phyloP scores from a whole-genome alignment of 2,888 invertebrate species.

The Parnassius apollo region DNA sequence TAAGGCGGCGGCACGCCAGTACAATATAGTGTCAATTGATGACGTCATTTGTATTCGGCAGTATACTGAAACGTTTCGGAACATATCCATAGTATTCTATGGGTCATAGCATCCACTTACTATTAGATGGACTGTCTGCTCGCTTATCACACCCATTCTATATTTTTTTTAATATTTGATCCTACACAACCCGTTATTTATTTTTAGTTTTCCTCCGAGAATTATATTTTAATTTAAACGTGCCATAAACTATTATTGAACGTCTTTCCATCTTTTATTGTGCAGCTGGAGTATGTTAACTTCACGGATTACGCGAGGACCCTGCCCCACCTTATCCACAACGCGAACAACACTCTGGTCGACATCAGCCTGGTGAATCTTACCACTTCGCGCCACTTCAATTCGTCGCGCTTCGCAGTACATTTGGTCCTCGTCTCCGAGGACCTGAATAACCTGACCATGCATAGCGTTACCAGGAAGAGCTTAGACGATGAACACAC shows the following conservation, averaged over 20 bases:
- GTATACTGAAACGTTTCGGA: too few species aligned
- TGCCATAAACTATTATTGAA: too few species aligned
- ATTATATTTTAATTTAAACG: background rate
- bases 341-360: constrained; percentile 83
- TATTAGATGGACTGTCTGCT: too few species aligned
- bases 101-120: too few species aligned
- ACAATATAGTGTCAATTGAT: too few species aligned
- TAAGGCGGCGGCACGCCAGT: too few species aligned
- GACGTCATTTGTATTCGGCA: too few species aligned
- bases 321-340: constrained; percentile 84
- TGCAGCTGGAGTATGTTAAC: constrained; percentile 76
- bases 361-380: constrained; percentile 82
- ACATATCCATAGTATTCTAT: too few species aligned
- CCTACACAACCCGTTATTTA: too few species aligned
- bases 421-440: constrained; percentile 78
- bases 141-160: too few species aligned
- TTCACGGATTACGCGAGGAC: constrained; percentile 70
- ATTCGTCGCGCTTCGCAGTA: constrained; percentile 82
- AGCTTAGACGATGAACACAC: constrained; percentile 87
- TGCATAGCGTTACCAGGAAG: constrained; percentile 68
- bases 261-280: background rate
- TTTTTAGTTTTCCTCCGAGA: too few species aligned
- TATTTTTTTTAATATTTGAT: too few species aligned
- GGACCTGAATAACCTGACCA: constrained; percentile 55
- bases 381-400: constrained; percentile 64